phyloP scores from a whole-genome alignment of 2,113 vertebrate species.

The Setophaga petechia region DNA sequence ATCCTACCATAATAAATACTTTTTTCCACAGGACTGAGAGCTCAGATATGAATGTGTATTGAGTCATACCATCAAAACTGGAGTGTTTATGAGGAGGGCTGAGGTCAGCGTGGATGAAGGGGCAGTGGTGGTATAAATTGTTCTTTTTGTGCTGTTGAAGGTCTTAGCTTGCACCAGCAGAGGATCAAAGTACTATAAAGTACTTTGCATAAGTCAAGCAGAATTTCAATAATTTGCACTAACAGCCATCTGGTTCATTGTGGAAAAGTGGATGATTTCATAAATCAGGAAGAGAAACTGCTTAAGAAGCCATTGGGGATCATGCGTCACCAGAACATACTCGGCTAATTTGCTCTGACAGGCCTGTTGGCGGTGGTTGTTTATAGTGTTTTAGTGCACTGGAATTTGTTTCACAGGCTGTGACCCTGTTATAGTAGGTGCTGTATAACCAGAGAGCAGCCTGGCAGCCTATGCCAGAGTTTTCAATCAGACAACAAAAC shows the following conservation, averaged over 20 bases:
- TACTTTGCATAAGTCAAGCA: not conserved
- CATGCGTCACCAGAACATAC: not conserved
- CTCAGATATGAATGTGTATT: not conserved
- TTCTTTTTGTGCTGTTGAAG: not conserved
- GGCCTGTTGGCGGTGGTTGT: not conserved
- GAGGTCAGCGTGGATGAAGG: not conserved
- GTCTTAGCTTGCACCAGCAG: not conserved
- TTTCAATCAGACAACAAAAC: not conserved
- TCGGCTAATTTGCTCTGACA: constrained; percentile 18
- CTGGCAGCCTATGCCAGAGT: not conserved
- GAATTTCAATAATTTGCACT: not conserved
- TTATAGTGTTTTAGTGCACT: not conserved
- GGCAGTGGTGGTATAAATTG: not conserved
- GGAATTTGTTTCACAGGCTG: constrained; percentile 4
- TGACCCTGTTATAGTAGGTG: not conserved
- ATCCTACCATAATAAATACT: not conserved
- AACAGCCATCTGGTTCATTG: not conserved
- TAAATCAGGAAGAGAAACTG: not conserved
- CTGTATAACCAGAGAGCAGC: not conserved
- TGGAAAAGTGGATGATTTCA: not conserved
- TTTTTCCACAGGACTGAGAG: not conserved
- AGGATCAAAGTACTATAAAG: not conserved
- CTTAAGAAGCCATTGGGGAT: not conserved
- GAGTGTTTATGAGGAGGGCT: not conserved
- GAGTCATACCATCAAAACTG: not conserved